Percentiles rank a stretch among this genome's conserved stretches.
Evolutionary conservation across 2,113 vertebrate species (phyloP).

Genomic region (Astatotilapia flaviijosephi): DNA sequence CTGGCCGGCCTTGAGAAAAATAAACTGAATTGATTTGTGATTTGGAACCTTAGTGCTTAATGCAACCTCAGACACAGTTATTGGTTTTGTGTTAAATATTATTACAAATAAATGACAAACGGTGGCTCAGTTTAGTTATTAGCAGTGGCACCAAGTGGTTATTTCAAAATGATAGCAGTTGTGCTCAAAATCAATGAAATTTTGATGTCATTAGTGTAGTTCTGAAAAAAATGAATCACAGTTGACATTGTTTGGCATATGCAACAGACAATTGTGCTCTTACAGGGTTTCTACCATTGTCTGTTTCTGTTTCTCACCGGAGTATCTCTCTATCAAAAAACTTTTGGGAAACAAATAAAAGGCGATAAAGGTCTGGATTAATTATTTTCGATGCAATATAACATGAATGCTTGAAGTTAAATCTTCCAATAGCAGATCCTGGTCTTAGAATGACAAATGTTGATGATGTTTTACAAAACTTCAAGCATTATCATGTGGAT

Average conservation of each 20-base stretch:
- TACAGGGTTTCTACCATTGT: background rate
- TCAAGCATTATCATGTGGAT: background rate
- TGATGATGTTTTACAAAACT: background rate
- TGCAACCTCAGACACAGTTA: slow-evolving; percentile 2
- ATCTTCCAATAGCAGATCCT: background rate
- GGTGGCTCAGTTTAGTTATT: background rate
- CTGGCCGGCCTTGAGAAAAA: background rate
- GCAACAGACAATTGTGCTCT: background rate
- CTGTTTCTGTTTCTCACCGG: background rate
- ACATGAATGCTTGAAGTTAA: background rate
- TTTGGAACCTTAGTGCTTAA: background rate
- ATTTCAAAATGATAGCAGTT: background rate
- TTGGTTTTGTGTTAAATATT: slow-evolving; percentile 15
- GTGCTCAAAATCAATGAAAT: background rate
- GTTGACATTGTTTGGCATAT: background rate
- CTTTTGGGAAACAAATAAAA: background rate
- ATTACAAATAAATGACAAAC: slow-evolving; percentile 25
- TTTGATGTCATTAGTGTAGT: background rate
- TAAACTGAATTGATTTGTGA: slow-evolving; percentile 24
- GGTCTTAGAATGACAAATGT: background rate
- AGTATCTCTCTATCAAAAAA: background rate
- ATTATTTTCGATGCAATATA: background rate
- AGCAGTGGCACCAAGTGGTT: background rate
- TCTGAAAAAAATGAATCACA: background rate
- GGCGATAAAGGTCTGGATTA: background rate